Base-by-base conservation (phyloP, 2,113 vertebrate species). In the Aspiorhynchus laticeps region DNA sequence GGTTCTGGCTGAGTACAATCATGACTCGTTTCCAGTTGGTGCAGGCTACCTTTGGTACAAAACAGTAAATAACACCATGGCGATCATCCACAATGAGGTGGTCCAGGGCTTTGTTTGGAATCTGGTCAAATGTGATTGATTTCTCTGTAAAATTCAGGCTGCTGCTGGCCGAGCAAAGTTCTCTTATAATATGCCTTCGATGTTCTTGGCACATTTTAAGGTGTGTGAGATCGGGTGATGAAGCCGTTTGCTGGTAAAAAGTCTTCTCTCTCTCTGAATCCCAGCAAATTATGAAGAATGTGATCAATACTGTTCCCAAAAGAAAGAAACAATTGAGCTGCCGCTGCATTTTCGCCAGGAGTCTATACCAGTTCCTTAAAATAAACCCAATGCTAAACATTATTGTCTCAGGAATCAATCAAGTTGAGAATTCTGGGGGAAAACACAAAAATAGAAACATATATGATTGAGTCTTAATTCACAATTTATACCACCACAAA, bases 1-100 rank as follows among this genome's bases (percentile, higher is more conserved):
- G 91, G 51, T 97, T 97, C 0, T 94, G 89, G 24, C 96, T 96
- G 5, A 99, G 95, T 83, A 99, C 97, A 95, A 98, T 97, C 87
- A 99, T 95, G 53, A 99, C 96, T 19, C 97, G 92, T 88, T 98
- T 98, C 98, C 97, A 99, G 95, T 98, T 98, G 63, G 97, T 98
- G 93, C 98, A 99, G 26, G 97, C 98, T 43, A 75, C 97, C 92
- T 99, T 99, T 36, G 97, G 98, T 19, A 99, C 97, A 21, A 97
- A 98, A 71, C 98, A 99, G 93, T 99, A 99, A 38, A 99, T 92
- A 61, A 99, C 94, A 24, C 73, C 33, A 24, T 75, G 73, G 2
- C 1, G 38, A 28, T 98, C 97, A 61, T 98, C 98, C 26, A 99
- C 97, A 61, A 98, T 98, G 88, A 99, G 87, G 85, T 95, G 92